phyloP scores from a whole-genome alignment of 2,888 invertebrate genomes.

The Terebella lapidaria region DNA sequence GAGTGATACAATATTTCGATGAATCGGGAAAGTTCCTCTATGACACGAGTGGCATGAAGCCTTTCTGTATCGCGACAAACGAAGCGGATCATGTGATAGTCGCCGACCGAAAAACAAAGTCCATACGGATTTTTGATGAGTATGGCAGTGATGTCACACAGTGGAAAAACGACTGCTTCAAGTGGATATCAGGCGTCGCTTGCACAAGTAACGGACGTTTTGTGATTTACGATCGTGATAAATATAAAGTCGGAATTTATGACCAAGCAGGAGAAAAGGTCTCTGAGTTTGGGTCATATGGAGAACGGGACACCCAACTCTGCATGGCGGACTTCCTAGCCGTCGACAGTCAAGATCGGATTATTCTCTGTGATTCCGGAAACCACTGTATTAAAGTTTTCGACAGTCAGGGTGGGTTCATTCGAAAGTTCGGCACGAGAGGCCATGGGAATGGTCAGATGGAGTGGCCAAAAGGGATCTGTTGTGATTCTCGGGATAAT shows the following conservation, averaged over 20 bases:
- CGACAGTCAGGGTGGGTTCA: constrained; percentile 11
- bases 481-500: constrained; percentile 18
- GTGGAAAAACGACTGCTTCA: constrained; percentile 15
- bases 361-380: constrained; percentile 22
- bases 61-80: constrained; percentile 13
- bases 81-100: constrained; percentile 12
- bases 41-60: constrained; percentile 19
- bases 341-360: constrained; percentile 20
- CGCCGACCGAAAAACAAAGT: constrained; percentile 18
- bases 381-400: constrained; percentile 25
- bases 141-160: constrained; percentile 15
- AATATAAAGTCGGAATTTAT: constrained; percentile 19
- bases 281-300: constrained; percentile 21
- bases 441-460: constrained; percentile 18
- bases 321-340: constrained; percentile 25
- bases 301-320: constrained; percentile 16
- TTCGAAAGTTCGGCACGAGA: constrained; percentile 16
- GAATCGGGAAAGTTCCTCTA: constrained; percentile 11
- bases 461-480: constrained; percentile 23
- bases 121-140: constrained; percentile 19
- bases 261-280: constrained; percentile 10
- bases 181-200: constrained; percentile 21
- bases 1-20: constrained; percentile 17
- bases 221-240: constrained; percentile 19
- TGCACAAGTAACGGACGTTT: constrained; percentile 9